Conservation (phyloP, 2,888 invertebrate species). For the Phoronis australis region DNA sequence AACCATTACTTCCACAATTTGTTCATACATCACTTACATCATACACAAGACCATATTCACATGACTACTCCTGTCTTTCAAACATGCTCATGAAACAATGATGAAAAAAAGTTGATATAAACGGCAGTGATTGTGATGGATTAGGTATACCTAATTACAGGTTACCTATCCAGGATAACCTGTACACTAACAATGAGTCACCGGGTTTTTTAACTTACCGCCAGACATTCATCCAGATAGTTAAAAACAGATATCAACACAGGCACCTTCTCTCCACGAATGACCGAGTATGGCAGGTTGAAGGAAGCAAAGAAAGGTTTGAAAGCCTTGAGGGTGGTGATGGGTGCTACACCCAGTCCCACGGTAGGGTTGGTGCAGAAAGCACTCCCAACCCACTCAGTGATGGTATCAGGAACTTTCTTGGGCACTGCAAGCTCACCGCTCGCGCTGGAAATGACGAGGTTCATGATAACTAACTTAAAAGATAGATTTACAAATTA, state of each 20-base stretch:
- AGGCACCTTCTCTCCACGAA: constrained; percentile 63
- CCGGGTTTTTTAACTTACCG: too few species aligned
- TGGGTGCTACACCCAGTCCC: constrained; percentile 57
- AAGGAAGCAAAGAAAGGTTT: constrained; percentile 73
- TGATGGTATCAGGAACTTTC: constrained; percentile 60
- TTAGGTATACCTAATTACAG: too few species aligned
- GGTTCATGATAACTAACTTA: neutral
- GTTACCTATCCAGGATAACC: too few species aligned
- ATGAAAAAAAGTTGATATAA: too few species aligned
- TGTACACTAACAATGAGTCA: too few species aligned
- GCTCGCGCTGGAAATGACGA: constrained; percentile 15
- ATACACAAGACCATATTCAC: too few species aligned
- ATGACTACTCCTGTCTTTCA: too few species aligned
- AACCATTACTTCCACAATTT: too few species aligned
- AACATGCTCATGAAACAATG: too few species aligned
- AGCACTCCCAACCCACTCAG: constrained; percentile 61
- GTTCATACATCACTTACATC: too few species aligned
- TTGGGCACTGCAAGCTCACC: constrained; percentile 19
- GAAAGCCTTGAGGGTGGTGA: constrained; percentile 58
- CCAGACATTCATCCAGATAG: constrained; percentile 65
- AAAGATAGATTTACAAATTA: neutral
- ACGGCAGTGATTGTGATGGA: too few species aligned
- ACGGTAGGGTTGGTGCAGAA: constrained; percentile 56
- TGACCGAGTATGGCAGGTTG: constrained; percentile 63
- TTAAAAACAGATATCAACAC: constrained; percentile 68